Base-by-base conservation (phyloP, 92 coral and sea anemone genomes). In the Actinernus sp. region DNA sequence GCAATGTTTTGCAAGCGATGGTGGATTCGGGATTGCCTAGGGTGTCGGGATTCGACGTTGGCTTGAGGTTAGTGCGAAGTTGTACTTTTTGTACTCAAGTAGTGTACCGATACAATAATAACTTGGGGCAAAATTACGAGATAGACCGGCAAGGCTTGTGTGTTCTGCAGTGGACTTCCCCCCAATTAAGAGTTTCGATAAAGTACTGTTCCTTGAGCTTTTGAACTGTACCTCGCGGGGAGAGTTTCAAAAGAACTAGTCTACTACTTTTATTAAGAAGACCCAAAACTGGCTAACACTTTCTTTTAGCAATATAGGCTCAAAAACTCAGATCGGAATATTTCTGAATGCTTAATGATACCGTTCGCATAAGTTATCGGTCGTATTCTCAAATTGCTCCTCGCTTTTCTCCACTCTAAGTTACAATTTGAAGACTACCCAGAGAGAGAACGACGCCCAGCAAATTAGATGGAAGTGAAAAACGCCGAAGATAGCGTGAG, bases 341-440 rank as follows among this genome's bases (percentile, higher is more conserved):
- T 19, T 50, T 68, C 74, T 83, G 85, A 57, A 76, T 84, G 80
- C 74, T 76, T 84, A 84, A 84, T 84, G 81, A 84, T 19, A 20
- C 17, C 19, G 16, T 47, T 52, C 38, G 37, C 29, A 62, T 36
- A 68, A 32, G 37, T 19, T 68, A 52, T n/a, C 31, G 25, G 49
- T 39, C 39, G 61, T 39, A 33, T 10, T 59, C 23, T 24, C 22
- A 34, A 59, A 30, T 20, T 26, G 23, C 9, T 19, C 25, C 33
- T 39, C 66, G 66, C 9, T 30, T 59, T 34, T 34, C 41, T 6
- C 8, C 6, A 34, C 26, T 59, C 2, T 59, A 23, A 31, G 37
- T 59, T 59, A 23, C 66, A 59, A 9, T 38, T 59, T 4, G 37
- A 59, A n/a, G 66, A 14, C 61, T 54, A 10, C 61, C 61, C 19